A percentile compares a stretch with the other conserved stretches of the same genome.
Evolutionary conservation across 92 coral and sea anemone genomes (phyloP).

Genomic region (Diadumene lineata): DNA sequence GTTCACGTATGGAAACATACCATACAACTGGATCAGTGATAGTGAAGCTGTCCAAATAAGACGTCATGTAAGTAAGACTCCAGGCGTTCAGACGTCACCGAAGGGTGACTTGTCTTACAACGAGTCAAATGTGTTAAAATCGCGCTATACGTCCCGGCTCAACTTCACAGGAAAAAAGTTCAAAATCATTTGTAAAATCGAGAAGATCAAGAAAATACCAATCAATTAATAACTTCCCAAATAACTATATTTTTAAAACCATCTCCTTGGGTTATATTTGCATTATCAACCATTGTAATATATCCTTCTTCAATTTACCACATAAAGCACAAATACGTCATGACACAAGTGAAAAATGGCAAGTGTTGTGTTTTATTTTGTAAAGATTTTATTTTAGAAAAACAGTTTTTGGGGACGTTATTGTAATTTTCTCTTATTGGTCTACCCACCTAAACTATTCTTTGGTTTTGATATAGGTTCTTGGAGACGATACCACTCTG

Average conservation of each 20-base stretch:
- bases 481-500: background rate
- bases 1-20: constrained; percentile 17
- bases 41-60: constrained; percentile 3
- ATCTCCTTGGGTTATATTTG: too few species aligned
- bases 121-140: background rate
- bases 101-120: background rate
- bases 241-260: too few species aligned
- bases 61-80: constrained; percentile 15
- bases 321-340: too few species aligned
- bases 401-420: background rate
- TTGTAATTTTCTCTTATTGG: background rate
- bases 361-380: too few species aligned
- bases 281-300: too few species aligned
- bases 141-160: background rate
- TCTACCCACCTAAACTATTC: background rate
- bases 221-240: too few species aligned
- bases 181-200: background rate
- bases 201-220: too few species aligned
- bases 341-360: background rate
- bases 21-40: constrained; percentile 7
- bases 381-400: too few species aligned
- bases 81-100: background rate
- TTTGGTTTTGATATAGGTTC: background rate
- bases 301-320: too few species aligned
- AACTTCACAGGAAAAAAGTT: background rate